Evolutionary conservation across 2,797 vertebrate genomes (phyloP).

Genomic region (Chaenodraco wilsoni): DNA sequence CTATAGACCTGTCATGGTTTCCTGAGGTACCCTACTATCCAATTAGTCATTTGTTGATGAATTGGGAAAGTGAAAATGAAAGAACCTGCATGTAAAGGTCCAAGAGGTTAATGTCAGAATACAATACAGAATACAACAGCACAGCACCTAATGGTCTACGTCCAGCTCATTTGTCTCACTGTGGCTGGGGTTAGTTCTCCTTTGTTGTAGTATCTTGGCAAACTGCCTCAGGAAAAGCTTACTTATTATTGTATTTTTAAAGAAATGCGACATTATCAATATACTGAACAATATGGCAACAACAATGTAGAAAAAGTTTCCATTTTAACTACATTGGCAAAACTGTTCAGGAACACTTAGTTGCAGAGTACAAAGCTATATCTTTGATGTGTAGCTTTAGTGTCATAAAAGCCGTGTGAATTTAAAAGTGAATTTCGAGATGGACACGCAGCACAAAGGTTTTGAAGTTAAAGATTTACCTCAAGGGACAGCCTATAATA

Average conservation of each 20-base stretch:
- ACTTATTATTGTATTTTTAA: background rate
- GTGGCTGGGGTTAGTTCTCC: background rate
- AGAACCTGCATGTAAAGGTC: slow-evolving; percentile 28
- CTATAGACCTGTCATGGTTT: slow-evolving; percentile 40
- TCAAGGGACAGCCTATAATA: slow-evolving; percentile 47
- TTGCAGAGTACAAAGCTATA: slow-evolving; percentile 9
- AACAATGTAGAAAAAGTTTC: background rate
- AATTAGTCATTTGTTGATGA: slow-evolving; percentile 69
- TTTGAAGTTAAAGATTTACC: slow-evolving; percentile 37
- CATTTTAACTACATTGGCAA: slow-evolving; percentile 1
- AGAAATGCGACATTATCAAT: slow-evolving; percentile 22
- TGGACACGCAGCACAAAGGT: slow-evolving; percentile 17
- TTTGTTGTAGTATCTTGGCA: background rate
- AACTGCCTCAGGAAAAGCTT: slow-evolving; percentile 20
- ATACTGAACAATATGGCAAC: background rate
- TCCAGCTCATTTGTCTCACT: background rate
- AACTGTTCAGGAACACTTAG: slow-evolving; percentile 3
- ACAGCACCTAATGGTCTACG: slow-evolving; percentile 12
- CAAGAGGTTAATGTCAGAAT: slow-evolving; percentile 37
- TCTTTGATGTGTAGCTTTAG: slow-evolving; percentile 33
- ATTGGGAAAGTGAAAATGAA: slow-evolving; percentile 40
- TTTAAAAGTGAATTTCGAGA: slow-evolving; percentile 32
- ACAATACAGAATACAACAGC: slow-evolving; percentile 27
- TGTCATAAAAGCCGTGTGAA: slow-evolving; percentile 17
- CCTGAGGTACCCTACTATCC: slow-evolving; percentile 44